Evolutionary conservation across 2,797 vertebrate genomes (phyloP).

Genomic region (Hapalemur alaotrensis): DNA sequence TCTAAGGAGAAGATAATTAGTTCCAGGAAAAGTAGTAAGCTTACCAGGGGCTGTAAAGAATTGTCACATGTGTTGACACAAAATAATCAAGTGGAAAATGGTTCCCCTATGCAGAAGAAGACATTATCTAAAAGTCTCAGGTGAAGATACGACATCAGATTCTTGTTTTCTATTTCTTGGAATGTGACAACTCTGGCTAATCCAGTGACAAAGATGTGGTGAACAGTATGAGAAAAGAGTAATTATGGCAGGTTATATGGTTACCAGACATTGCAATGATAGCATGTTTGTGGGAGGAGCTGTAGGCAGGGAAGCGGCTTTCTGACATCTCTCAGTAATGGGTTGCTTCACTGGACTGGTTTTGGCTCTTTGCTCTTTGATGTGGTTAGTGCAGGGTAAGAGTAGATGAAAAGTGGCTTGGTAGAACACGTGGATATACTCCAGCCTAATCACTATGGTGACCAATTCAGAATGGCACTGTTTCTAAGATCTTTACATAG

Average conservation of each 20-base stretch:
- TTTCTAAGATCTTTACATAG: not conserved
- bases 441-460: not conserved
- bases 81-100: not conserved
- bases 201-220: not conserved
- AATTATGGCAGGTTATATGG: not conserved
- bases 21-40: not conserved
- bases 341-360: not conserved
- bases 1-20: not conserved
- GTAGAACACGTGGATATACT: not conserved
- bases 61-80: not conserved
- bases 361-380: not conserved
- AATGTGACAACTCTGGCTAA: not conserved
- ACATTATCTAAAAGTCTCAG: not conserved
- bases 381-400: not conserved
- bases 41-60: not conserved
- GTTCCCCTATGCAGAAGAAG: not conserved
- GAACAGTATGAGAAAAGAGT: not conserved
- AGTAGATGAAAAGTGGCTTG: not conserved
- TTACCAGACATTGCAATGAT: not conserved
- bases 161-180: not conserved
- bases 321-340: fast-evolving
- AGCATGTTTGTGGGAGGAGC: not conserved
- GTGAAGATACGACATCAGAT: not conserved
- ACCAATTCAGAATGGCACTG: not conserved
- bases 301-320: not conserved